phyloP scores from a whole-genome alignment of 2,888 invertebrate genomes.

The Nymphalis polychloros region DNA sequence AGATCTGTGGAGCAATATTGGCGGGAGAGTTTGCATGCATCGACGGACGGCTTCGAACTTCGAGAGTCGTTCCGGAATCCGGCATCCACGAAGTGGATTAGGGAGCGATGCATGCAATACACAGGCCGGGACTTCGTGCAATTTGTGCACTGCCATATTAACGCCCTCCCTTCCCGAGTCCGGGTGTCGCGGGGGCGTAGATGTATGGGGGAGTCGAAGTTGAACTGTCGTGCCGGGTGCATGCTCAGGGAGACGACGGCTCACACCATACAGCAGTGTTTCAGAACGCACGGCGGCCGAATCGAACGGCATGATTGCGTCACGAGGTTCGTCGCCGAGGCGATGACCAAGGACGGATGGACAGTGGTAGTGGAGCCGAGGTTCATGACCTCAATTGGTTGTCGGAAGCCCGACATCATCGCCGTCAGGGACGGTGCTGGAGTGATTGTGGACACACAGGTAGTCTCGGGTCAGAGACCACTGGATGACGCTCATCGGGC shows the following conservation, averaged over 20 bases:
- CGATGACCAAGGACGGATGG: conserved; percentile 44
- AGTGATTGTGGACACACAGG: conserved; percentile 51
- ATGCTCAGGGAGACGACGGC: neutral
- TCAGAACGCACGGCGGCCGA: conserved; percentile 51
- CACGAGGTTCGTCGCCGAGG: conserved; percentile 37
- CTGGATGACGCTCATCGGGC: conserved; percentile 42
- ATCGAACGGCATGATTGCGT: conserved; percentile 50
- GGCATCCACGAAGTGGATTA: no score
- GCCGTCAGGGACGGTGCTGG: conserved; percentile 41
- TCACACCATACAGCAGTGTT: conserved; percentile 42
- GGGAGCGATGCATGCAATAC: no score
- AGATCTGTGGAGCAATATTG: conserved; percentile 11
- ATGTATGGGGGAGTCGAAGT: neutral
- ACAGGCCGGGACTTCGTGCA: no score
- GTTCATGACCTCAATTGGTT: conserved; percentile 42
- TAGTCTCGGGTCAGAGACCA: conserved; percentile 47
- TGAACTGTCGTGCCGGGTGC: conserved; percentile 30
- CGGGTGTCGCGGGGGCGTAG: no score
- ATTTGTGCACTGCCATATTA: no score
- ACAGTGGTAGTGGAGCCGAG: conserved; percentile 43
- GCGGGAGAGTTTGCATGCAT: conserved; percentile 17
- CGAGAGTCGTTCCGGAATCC: conserved; percentile 1
- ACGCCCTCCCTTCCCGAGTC: no score
- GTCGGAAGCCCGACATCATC: conserved; percentile 49
- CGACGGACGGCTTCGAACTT: conserved; percentile 18